Base-by-base conservation (phyloP, 2,888 invertebrate species). In the Celastrina argiolus region DNA sequence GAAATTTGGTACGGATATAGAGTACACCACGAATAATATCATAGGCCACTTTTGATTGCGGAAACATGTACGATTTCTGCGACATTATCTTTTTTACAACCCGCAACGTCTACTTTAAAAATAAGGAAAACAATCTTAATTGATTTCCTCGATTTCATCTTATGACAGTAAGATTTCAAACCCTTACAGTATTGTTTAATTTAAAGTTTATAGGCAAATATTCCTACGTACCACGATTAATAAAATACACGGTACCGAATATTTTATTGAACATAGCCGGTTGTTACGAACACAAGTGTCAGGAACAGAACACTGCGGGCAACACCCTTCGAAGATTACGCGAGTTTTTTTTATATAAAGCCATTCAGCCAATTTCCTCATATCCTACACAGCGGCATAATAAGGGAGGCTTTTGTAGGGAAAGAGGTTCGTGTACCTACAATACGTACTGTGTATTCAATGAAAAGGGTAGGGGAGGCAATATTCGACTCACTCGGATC, bases 351-450 rank as follows among this genome's bases (percentile, higher is more conserved):
- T 89, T 85, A 87, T 88, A 88, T 85, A 86, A 87, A 86, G 85
- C 88, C 83, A 89, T 89, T 88, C 85, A 87, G 84, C 88, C 90
- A 89, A 90, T 91, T 89, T 88, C 88, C 87, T 87, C 84, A 87
- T 88, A 90, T 86, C 86, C 87, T 83, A 86, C 84, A 87, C 81
- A 83, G 82, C 80, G 85, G 86, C 84, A 88, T 87, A 88, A 91
- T 89, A 89, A 88, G 84, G 85, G 83, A 85, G 81, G 85, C 87
- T 87, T 87, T 88, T 88, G 85, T 87, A 83, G 82, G 82, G 80
- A 85, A 88, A 87, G 87, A 84, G 87, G 87, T 86, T 84, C 81
- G 82, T 83, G 81, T 83, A 85, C 82, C 84, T 83, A 84, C 86
- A 87, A 86, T 88, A 82, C 83, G 83, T 81, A 81, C 81, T 81